These are phyloP conservation scores for Phytoseiulus persimilis DNA, from an alignment of 2,888 invertebrate genomes.

Conservation along the genomic window DNA sequence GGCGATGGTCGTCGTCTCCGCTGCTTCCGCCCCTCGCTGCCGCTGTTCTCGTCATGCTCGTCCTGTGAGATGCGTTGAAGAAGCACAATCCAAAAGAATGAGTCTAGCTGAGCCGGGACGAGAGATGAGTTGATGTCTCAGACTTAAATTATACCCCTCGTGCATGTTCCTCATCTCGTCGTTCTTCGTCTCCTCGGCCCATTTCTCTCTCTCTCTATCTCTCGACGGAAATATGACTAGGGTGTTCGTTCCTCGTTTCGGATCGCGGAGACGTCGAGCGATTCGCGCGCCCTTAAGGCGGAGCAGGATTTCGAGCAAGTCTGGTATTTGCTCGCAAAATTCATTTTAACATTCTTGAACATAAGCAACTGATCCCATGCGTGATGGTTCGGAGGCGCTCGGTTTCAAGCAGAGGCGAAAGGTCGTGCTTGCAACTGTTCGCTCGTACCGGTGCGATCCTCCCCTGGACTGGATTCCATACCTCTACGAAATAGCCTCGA, in stretches of 20 bases:
- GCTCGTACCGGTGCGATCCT: too few species aligned
- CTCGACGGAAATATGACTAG: background rate
- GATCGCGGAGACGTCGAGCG: background rate
- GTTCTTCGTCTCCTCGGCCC: background rate
- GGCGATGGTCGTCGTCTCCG: background rate
- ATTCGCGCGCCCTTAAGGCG: background rate
- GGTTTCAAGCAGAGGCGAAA: too few species aligned
- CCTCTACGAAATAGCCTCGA: background rate
- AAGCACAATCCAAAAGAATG: background rate
- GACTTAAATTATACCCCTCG: background rate
- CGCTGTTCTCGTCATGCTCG: background rate
- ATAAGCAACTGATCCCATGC: background rate
- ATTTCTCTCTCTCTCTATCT: background rate
- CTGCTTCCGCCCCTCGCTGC: background rate
- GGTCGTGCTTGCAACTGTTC: too few species aligned
- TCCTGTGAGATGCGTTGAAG: background rate
- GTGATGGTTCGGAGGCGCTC: too few species aligned
- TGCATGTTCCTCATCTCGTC: background rate
- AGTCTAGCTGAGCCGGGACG: background rate
- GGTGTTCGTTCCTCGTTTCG: background rate
- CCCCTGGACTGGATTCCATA: too few species aligned
- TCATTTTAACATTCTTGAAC: background rate
- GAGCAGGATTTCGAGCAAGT: background rate
- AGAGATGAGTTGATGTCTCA: conserved; percentile 5
- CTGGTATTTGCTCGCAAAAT: background rate